Percentiles rank a stretch among this genome's conserved stretches.
phyloP scores from a whole-genome alignment of 2,113 vertebrate genomes.

The Origma solitaria region DNA sequence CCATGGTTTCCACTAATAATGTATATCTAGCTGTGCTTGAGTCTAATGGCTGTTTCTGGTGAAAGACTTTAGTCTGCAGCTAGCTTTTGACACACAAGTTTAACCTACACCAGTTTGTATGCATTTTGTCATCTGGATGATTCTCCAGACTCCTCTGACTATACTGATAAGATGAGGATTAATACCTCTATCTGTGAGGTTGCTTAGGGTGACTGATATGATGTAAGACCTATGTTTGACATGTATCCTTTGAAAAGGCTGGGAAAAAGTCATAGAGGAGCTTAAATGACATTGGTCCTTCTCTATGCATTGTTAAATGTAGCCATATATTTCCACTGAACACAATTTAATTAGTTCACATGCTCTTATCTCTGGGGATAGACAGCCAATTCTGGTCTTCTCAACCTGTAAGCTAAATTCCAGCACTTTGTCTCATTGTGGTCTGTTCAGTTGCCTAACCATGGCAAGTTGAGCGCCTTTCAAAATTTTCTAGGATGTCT shows the following conservation, averaged over 20 bases:
- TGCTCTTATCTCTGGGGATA: not conserved
- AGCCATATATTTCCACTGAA: not conserved
- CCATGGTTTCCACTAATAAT: not conserved
- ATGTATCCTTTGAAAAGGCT: not conserved
- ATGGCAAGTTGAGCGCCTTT: not conserved
- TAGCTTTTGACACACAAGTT: not conserved
- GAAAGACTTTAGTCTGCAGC: not conserved
- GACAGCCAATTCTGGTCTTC: not conserved
- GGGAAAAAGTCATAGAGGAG: not conserved
- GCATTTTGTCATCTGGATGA: not conserved
- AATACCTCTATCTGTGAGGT: not conserved
- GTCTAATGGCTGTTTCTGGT: not conserved
- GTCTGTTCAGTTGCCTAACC: not conserved
- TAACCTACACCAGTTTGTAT: not conserved
- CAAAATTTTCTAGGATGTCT: not conserved
- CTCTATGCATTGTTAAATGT: not conserved
- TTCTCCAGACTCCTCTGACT: not conserved
- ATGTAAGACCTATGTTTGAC: not conserved
- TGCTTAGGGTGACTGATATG: not conserved
- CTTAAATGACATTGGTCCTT: not conserved
- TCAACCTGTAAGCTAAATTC: not conserved
- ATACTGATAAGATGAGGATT: not conserved
- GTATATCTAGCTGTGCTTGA: not conserved
- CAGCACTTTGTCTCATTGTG: not conserved
- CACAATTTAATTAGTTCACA: not conserved